A percentile compares a stretch with the other conserved stretches of the same genome.
phyloP scores from a whole-genome alignment of 2,113 vertebrate genomes.

The Neodon shergylaensis region DNA sequence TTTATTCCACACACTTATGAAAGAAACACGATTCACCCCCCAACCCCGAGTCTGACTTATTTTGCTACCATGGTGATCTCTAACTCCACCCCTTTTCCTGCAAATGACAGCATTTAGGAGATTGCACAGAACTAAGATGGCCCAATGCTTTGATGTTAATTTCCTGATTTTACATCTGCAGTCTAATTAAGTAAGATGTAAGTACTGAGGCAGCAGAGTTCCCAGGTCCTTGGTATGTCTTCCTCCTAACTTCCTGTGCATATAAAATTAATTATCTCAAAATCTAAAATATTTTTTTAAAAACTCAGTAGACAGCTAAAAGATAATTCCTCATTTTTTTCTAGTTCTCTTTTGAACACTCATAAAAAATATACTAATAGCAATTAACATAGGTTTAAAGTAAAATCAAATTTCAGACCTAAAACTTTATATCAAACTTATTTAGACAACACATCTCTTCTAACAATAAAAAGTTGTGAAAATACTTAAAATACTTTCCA shows the following conservation, averaged over 20 bases:
- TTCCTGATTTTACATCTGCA: background rate
- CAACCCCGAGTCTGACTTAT: background rate
- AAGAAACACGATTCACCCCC: background rate
- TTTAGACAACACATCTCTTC: background rate
- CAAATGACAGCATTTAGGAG: background rate
- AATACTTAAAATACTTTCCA: background rate
- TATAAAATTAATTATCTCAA: constrained; percentile 15
- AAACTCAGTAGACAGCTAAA: background rate
- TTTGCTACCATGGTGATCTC: background rate
- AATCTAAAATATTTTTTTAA: background rate
- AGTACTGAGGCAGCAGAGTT: background rate
- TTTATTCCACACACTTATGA: background rate
- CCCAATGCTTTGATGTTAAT: background rate
- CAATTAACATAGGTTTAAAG: background rate
- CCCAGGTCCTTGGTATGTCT: background rate
- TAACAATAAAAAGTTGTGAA: background rate
- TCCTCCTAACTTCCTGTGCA: background rate
- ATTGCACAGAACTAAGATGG: background rate
- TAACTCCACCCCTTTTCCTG: background rate
- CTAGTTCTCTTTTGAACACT: background rate
- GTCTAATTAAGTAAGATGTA: background rate
- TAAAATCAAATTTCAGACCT: background rate
- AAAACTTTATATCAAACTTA: background rate
- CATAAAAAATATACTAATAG: background rate
- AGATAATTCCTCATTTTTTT: background rate